Base-by-base conservation (phyloP, 2,797 vertebrate genomes). In the Hippopotamyrus pictus region DNA sequence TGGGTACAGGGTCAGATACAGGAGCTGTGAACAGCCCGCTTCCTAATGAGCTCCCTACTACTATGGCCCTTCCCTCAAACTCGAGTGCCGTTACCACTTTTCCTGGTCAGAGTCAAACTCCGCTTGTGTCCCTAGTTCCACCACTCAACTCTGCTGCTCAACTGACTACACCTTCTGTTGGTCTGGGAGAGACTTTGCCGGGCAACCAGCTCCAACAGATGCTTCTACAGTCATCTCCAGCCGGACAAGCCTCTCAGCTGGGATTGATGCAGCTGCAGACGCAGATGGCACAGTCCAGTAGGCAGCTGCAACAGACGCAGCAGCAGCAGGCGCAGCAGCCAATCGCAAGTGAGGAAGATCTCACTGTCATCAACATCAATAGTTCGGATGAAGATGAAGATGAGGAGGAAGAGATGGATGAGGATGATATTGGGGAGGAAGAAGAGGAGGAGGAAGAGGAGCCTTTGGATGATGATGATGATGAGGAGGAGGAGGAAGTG, bases 301-400 rank as follows among this genome's bases (percentile, higher is more conserved):
- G 91, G 93, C 95, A 95, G 85, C 94, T 93, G 65, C 95, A 94
- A 41, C 93, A 89, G 22, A 37, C 59, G 51, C 73, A 73, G 85
- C 89, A 88, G 48, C 62, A 94, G 54, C 93, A 89, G 33, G 37
- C 46, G 17, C 73, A 73, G 85, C 89, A 86, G 51, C 86, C 79
- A 54, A 51, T 93, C 0, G 29, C 92, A 50, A 93, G 53, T 90
- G 95, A 95, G 0, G 93, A 96, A 4, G 96, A 96, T 88, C 95
- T 95, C 0, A 94, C 96, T 0, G 96, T 98, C 79, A 98, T 98
- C 89, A 98, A 98, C 91, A 98, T 98, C 88, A 98, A 97, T 92
- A 98, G 97, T 93, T 97, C 97, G 0, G 97, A 98, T 2, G 97
- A 98, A 0, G 97, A 98, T 8, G 97, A 97, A 3, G 96, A 97